Percentiles rank a stretch among this genome's conserved stretches.
Evolutionary conservation across 2,113 vertebrate genomes (phyloP).

Genomic region (Amphilophus citrinellus): DNA sequence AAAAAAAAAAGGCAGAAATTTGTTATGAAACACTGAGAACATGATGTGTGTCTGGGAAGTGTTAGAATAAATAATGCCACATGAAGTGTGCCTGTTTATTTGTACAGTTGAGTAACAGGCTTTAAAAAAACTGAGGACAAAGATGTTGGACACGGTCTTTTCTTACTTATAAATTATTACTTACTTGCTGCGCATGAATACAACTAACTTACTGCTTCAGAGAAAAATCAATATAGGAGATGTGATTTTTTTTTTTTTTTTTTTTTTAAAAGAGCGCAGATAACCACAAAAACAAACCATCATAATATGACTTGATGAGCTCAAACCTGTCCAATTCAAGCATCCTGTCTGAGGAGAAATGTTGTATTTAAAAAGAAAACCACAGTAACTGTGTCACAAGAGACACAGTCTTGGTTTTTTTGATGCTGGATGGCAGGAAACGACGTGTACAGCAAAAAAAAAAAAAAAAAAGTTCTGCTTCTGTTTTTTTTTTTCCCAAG

Average conservation of each 20-base stretch:
- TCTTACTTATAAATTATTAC: not conserved
- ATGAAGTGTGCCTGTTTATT: slow-evolving; percentile 27
- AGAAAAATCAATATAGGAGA: not conserved
- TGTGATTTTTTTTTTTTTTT: not conserved
- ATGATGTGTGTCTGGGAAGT: slow-evolving; percentile 8
- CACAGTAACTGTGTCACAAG: not conserved
- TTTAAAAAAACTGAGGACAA: slow-evolving; percentile 17
- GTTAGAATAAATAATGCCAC: slow-evolving; percentile 20
- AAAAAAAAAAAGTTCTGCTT: not conserved
- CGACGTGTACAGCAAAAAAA: not conserved
- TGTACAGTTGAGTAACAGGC: slow-evolving; percentile 16
- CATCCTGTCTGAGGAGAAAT: slow-evolving; percentile 27
- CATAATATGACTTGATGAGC: not conserved
- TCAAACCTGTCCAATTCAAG: not conserved
- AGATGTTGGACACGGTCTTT: not conserved
- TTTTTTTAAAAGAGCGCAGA: not conserved
- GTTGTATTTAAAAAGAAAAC: not conserved
- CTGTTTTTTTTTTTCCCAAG: not conserved
- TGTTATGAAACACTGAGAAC: slow-evolving; percentile 41
- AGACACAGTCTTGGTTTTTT: not conserved
- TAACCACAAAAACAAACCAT: not conserved
- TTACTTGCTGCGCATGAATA: not conserved
- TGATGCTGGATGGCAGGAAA: slow-evolving; percentile 52
- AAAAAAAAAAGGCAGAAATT: slow-evolving; percentile 56
- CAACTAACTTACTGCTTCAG: not conserved